Evolutionary conservation across 2,113 vertebrate species (phyloP).

Genomic region (Chascanopsetta lugubris): DNA sequence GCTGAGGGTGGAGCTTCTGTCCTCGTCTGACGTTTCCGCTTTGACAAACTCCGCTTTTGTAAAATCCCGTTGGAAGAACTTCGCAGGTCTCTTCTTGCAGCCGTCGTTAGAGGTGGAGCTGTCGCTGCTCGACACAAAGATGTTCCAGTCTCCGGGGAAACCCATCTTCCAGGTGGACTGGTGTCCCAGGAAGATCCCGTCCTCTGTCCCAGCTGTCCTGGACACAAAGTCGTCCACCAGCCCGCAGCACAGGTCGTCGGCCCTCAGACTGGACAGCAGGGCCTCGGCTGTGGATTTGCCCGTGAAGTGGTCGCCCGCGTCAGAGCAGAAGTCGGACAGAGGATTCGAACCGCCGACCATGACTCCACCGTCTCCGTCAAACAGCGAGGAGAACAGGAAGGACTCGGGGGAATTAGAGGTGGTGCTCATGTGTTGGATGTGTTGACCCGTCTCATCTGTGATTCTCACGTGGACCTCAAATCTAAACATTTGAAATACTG

Average conservation of each 20-base stretch:
- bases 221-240: conserved; percentile 79
- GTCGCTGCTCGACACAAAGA: conserved; percentile 70
- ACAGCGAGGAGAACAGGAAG: conserved; percentile 81
- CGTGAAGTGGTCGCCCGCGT: conserved; percentile 64
- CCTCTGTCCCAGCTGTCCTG: conserved; percentile 62
- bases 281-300: conserved; percentile 70
- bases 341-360: conserved; percentile 70
- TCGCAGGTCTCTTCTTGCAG: conserved; percentile 31
- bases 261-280: conserved; percentile 77
- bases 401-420: conserved; percentile 65
- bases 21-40: conserved; percentile 56
- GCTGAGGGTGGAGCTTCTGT: conserved; percentile 62
- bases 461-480: conserved; percentile 83
- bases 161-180: conserved; percentile 75
- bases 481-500: conserved; percentile 85
- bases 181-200: conserved; percentile 66
- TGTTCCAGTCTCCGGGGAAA: conserved; percentile 76
- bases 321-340: conserved; percentile 72
- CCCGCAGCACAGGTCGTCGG: conserved; percentile 79
- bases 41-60: conserved; percentile 28
- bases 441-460: conserved; percentile 79
- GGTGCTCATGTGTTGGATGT: conserved; percentile 78
- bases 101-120: conserved; percentile 22
- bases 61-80: conserved; percentile 28
- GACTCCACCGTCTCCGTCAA: conserved; percentile 73